Evolutionary conservation across 2,113 vertebrate species (phyloP).

Genomic region (Lasiurus borealis): DNA sequence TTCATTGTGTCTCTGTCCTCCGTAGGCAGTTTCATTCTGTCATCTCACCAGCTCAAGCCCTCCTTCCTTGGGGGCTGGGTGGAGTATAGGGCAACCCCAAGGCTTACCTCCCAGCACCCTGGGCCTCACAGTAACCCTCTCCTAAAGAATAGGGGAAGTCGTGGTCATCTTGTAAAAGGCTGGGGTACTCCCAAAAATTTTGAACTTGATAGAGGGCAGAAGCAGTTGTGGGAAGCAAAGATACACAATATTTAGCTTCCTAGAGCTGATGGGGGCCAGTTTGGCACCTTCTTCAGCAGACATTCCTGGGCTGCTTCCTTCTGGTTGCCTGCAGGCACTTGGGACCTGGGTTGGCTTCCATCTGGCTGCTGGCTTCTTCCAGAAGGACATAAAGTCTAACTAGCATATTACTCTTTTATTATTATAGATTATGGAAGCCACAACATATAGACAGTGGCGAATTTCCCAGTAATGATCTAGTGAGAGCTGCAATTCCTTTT

Average conservation of each 20-base stretch:
- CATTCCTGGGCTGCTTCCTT: not conserved
- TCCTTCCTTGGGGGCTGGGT: not conserved
- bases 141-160: not conserved
- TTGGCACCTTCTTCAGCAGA: not conserved
- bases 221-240: not conserved
- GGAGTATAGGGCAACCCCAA: not conserved
- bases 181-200: not conserved
- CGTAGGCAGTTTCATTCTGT: not conserved
- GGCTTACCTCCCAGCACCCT: not conserved
- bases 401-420: no score
- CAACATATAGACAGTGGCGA: not conserved
- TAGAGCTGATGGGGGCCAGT: not conserved
- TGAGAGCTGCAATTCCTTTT: not conserved
- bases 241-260: not conserved
- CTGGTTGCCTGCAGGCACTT: no score
- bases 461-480: not conserved
- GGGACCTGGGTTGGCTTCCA: no score
- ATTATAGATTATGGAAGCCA: not conserved
- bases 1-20: not conserved
- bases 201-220: no score
- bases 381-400: no score
- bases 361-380: rapidly evolving
- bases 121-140: not conserved
- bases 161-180: not conserved
- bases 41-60: not conserved